Evolutionary conservation across 1,140 invertebrate genomes (phyloP).

Genomic region (Drosophila takahashii): DNA sequence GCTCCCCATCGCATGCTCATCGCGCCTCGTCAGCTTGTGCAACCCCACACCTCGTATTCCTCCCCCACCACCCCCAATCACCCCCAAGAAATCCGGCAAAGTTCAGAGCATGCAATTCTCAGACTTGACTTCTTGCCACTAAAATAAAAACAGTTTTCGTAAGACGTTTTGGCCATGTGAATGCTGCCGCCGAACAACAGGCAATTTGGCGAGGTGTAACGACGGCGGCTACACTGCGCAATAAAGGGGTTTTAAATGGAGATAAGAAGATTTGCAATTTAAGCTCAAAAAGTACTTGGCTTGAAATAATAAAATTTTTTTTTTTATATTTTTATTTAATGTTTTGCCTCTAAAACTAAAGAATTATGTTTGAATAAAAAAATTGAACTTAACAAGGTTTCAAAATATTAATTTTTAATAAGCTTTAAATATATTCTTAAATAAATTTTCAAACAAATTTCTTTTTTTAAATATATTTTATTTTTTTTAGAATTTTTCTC

Average conservation of each 20-base stretch:
- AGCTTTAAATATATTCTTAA: too few species aligned
- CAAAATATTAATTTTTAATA: too few species aligned
- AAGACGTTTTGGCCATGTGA: slow-evolving; percentile 57
- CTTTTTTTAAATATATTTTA: too few species aligned
- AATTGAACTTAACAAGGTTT: too few species aligned
- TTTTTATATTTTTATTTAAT: too few species aligned
- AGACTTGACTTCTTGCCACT: slow-evolving; percentile 42
- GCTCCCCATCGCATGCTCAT: slow-evolving; percentile 29
- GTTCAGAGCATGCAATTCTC: slow-evolving; percentile 76
- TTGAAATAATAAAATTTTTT: too few species aligned
- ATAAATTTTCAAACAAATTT: too few species aligned
- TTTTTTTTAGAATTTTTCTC: slow-evolving; percentile 28
- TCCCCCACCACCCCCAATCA: background rate
- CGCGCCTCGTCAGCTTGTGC: slow-evolving; percentile 41
- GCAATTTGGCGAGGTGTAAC: slow-evolving; percentile 40
- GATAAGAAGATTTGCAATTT: too few species aligned
- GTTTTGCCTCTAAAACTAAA: too few species aligned
- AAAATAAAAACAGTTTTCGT: slow-evolving; percentile 42
- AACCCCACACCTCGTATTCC: slow-evolving; percentile 11
- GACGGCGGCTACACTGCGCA: slow-evolving; percentile 20
- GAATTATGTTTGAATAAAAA: too few species aligned
- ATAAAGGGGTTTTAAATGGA: too few species aligned
- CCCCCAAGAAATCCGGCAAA: slow-evolving; percentile 38
- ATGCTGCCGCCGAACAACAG: slow-evolving; percentile 39
- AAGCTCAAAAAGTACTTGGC: too few species aligned